Base-by-base conservation (phyloP, 2,113 vertebrate genomes). In the Hystrix brachyura region DNA sequence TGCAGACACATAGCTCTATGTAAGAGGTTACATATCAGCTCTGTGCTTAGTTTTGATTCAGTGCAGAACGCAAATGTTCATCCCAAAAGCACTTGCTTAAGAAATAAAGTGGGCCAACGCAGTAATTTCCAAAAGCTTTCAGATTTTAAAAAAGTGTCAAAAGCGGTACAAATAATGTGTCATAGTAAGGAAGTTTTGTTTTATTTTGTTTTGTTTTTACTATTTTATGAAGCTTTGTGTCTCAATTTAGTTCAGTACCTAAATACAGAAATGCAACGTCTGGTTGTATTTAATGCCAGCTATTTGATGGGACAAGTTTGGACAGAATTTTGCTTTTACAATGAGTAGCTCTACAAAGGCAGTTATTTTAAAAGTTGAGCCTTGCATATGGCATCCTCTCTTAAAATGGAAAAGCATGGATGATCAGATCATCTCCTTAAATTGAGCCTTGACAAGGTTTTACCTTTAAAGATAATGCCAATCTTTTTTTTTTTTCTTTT, bases 201-300 rank as follows among this genome's bases (percentile, higher is more conserved):
- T 93, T 88, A 23, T 80, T 87, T 94, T 74, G 64, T 60, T 97
- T 95, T 91, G 82, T 84, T 96, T 97, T 89, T 78, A n/a, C 19
- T 69, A 5, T 97, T 94, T 94, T 71, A 62, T 48, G 29, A 92
- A 88, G 59, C 46, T 25, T 95, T 55, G 87, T 29, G 80, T 92
- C 85, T 95, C 88, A 87, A 34, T 87, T 96, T 79, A 92, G 84
- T 82, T 96, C 82, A 46, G 32, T 79, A 78, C 21, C 38, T 87
- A 94, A 94, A 92, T 38, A 82, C 71, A 78, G 69, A 95, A 96
- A 94, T 65, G 38, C 43, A 62, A 51, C 90, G 27, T 94, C 84
- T 94, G 76, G 53, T 90, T 93, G n/a, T 92, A 92, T 92, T 90
- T 93, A 95, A 83, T 74, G 34, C 57, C 55, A 92, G 82, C 43